Percentiles rank a stretch among this genome's conserved stretches.
Conservation (phyloP, 2,797 vertebrate species). For the Sebastes wilsoni region DNA sequence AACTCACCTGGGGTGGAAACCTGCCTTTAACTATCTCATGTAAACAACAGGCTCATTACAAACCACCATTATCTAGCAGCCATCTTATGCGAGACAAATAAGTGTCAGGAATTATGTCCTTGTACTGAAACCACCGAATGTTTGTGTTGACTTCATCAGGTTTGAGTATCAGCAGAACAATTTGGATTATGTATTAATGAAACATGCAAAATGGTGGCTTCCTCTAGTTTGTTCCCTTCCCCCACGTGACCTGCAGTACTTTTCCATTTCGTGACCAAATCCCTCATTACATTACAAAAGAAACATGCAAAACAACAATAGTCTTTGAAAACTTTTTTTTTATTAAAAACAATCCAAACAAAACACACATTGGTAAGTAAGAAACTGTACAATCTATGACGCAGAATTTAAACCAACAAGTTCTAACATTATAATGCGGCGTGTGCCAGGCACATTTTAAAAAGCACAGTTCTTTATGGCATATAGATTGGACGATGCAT, state of each 20-base stretch:
- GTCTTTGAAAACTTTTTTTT: constrained; percentile 75
- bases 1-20: not conserved
- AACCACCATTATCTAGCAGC: not conserved
- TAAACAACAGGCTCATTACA: not conserved
- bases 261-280: constrained; percentile 12
- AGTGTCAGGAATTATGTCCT: not conserved
- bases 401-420: constrained; percentile 22
- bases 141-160: not conserved
- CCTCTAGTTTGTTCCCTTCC: not conserved
- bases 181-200: not conserved
- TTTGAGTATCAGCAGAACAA: not conserved
- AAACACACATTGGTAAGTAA: constrained; percentile 61
- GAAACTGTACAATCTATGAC: constrained; percentile 79
- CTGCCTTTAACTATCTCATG: not conserved
- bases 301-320: not conserved
- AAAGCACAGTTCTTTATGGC: constrained; percentile 50
- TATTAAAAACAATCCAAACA: constrained; percentile 78
- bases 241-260: not conserved
- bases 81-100: not conserved
- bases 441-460: constrained; percentile 1
- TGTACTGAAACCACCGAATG: not conserved
- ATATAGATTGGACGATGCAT: constrained; percentile 4
- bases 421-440: constrained; percentile 39
- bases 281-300: not conserved
- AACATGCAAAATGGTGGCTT: not conserved